Evolutionary conservation across 2,888 invertebrate species (phyloP).

Genomic region (Hofmannophila pseudospretella): DNA sequence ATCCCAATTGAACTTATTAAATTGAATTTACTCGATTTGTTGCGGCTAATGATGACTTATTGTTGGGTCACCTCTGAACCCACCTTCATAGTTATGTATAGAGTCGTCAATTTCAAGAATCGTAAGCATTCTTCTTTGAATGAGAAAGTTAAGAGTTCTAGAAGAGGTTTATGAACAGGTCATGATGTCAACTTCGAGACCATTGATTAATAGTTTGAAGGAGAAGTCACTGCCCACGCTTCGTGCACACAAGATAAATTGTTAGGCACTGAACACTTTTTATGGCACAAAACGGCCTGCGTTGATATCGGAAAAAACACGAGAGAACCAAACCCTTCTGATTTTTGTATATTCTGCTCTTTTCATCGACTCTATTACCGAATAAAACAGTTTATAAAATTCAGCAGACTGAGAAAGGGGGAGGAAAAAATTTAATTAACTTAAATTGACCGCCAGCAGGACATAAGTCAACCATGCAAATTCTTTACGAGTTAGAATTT

Average conservation of each 20-base stretch:
- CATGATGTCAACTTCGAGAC: neutral
- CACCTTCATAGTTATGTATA: constrained; percentile 1
- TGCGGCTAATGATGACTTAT: constrained; percentile 52
- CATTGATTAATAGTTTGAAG: constrained; percentile 9
- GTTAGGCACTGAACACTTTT: neutral
- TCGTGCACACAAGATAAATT: constrained; percentile 5
- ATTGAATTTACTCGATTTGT: constrained; percentile 46
- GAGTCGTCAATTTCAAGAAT: neutral
- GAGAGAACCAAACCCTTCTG: neutral
- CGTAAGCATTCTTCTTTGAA: neutral
- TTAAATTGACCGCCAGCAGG: constrained; percentile 4
- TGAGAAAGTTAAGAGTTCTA: neutral
- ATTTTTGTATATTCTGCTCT: neutral
- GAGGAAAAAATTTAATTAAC: constrained; percentile 8
- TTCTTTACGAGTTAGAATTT: no score
- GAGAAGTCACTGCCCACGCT: constrained; percentile 5
- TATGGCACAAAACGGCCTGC: constrained; percentile 1
- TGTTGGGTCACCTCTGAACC: constrained; percentile 22
- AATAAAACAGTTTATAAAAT: constrained; percentile 3
- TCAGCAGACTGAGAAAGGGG: constrained; percentile 10
- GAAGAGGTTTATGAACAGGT: neutral
- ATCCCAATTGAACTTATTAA: constrained; percentile 68
- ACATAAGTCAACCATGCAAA: constrained; percentile 9
- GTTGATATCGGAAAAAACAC: neutral
- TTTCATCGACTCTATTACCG: constrained; percentile 2